Evolutionary conservation across 1,140 invertebrate genomes (phyloP), one percentile per base, ranked within the genome.

Genomic region (Hycleus phaleratus): DNA sequence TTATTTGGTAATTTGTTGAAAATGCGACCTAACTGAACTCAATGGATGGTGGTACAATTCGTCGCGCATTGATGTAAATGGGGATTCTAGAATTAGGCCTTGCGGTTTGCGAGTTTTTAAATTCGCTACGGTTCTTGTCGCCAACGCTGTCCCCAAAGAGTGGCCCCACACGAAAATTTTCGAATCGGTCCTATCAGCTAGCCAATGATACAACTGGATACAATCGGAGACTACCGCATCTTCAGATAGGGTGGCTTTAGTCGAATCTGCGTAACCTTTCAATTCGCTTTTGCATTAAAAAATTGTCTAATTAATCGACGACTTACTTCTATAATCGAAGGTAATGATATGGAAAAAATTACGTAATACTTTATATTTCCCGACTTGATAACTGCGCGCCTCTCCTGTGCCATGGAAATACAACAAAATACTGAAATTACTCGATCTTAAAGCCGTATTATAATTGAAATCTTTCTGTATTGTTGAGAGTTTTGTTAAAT

Each of bases 321-420:
- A 5, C 74, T 77, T 76, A 87, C 87, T 85, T 77, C 93, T 79
- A 73, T 97, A 97, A 74, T 97, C 95, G 68, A 96, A 88, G 3
- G 90, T 80, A 51, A 97, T 77, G 6, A 97, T 82, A 76, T 97
- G 93, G 54, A 70, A 71, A 49, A 61, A 63, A 38, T 53, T 45
- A 40, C 70, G 62, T 9, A 71, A 56, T 26, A 68, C 51, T 40
- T 64, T 49, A 53, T 70, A 71, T 51, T 64, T 71, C 50, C 52
- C 53, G 26, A 46, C 45, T 46, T 59, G 63, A 42, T 62, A 63
- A 26, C 54, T 66, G 50, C 70, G 55, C 18, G 61, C 62, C 53
- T 69, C 68, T 25, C 70, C 68, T 44, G 67, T 69, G 5, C 70
- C 70, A 61, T 71, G 70, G 52, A 71, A 71, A 57, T 70, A 68